Evolutionary conservation across 2,113 vertebrate species (phyloP), one percentile per base, ranked within the genome.

Genomic region (Acrocephalus kingi): DNA sequence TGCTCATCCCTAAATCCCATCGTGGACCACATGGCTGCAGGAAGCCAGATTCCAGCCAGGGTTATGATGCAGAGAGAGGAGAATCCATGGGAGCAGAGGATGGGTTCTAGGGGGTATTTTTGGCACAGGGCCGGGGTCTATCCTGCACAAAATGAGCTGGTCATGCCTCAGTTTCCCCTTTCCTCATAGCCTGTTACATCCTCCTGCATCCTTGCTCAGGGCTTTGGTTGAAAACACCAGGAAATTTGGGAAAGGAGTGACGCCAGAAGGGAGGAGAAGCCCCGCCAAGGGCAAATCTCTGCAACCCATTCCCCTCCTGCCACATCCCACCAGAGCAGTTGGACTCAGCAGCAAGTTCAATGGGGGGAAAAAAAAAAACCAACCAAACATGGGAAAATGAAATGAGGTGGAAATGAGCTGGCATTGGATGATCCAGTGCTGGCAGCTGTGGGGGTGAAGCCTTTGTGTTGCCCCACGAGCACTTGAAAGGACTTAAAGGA

Each of bases 71-170:
- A 23, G 58, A 39, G 48, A 82, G 17, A 55, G 21, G 23, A 79
- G 37, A 62, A 46, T 12, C 54, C 48, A 4, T 20, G 27, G 41
- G 33, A 68, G 54, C 16, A 61, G 41, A 33, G 41, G 6, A 17
- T 28, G 35, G 22, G 25, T 54, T 37, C 79, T 33, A 8, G 35
- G 16, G 33, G 12, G 3, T 58, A n/a, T 31, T 72, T 55, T 19
- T 15, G 30, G 45, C 33, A 25, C 0, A 0, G 19, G 11, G 15
- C 20, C 37, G 31, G 21, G 10, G 11, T 9, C 21, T 28, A 33
- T 3, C 10, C 21, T 23, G 11, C 10, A 10, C 35, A 69, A 77
- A 45, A 30, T 1, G 3, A 79, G 30, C 27, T 25, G 55, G 23
- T 48, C 0, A 1, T 91, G 73, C 81, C 81, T 92, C 85, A 52